A percentile compares a stretch with the other conserved stretches of the same genome.
phyloP scores from a whole-genome alignment of 2,113 vertebrate genomes.

The Megaceryle maxima region DNA sequence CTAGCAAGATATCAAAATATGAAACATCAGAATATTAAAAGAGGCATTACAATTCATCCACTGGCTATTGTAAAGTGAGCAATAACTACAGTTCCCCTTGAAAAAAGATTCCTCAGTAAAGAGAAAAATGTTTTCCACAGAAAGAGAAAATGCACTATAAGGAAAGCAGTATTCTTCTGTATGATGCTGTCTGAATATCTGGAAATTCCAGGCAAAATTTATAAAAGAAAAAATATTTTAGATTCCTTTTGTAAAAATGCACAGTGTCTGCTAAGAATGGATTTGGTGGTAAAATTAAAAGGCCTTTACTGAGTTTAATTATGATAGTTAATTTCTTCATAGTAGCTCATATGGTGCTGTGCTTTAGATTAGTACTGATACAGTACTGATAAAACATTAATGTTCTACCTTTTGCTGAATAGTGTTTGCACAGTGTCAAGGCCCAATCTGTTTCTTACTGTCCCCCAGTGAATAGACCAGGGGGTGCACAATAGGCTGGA shows the following conservation, averaged over 20 bases:
- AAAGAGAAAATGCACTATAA: background rate
- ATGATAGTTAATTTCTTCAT: background rate
- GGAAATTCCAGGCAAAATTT: background rate
- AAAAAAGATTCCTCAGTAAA: background rate
- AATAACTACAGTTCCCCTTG: background rate
- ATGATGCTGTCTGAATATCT: background rate
- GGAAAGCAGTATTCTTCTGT: background rate
- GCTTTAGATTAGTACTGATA: background rate
- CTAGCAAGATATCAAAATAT: background rate
- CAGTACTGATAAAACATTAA: background rate
- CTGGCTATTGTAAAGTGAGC: background rate
- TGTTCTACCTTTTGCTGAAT: background rate
- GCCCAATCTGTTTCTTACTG: background rate
- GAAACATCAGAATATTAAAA: background rate
- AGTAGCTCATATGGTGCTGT: background rate
- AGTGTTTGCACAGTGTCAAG: background rate
- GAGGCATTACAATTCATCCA: background rate
- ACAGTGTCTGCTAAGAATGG: background rate
- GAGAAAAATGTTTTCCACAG: background rate
- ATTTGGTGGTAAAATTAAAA: background rate
- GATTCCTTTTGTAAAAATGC: background rate
- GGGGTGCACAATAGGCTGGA: accelerated
- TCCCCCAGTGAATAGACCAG: accelerated
- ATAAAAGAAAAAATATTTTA: background rate
- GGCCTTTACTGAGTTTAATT: background rate